These are phyloP conservation scores for Oreochromis niloticus DNA, from an alignment of 2,113 vertebrate genomes.

Conservation along the genomic window DNA sequence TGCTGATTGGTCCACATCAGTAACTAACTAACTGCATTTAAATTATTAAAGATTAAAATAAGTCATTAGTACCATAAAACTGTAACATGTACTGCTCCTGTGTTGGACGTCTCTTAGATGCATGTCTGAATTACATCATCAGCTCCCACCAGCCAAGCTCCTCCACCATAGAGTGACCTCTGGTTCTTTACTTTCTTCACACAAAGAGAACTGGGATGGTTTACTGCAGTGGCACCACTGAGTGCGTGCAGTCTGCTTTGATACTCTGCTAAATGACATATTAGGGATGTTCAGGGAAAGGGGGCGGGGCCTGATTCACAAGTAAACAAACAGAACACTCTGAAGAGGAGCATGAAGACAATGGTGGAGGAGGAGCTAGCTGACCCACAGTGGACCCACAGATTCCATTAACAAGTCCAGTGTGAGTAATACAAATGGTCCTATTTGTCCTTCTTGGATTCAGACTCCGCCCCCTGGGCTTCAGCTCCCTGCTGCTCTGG, in stretches of 20 bases:
- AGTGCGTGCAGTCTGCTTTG: background rate
- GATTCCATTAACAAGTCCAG: background rate
- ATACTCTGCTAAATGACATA: background rate
- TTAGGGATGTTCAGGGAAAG: background rate
- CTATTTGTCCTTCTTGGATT: slow-evolving; percentile 92
- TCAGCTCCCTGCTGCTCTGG: slow-evolving; percentile 43
- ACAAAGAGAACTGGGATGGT: background rate
- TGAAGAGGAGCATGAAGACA: background rate
- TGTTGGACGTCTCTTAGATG: background rate
- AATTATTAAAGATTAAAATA: background rate
- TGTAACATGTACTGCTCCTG: background rate
- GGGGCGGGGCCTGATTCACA: background rate
- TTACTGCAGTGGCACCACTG: background rate
- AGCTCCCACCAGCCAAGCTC: background rate
- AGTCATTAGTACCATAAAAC: background rate
- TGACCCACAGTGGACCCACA: background rate
- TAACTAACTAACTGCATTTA: background rate
- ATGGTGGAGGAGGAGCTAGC: background rate
- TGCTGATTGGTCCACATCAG: background rate
- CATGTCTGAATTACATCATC: background rate
- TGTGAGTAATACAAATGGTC: background rate
- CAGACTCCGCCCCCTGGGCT: slow-evolving; percentile 31
- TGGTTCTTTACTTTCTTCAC: background rate
- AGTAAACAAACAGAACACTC: background rate
- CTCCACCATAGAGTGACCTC: background rate